Evolutionary conservation across 2,797 vertebrate genomes (phyloP).

Genomic region (Bradypodion pumilum): DNA sequence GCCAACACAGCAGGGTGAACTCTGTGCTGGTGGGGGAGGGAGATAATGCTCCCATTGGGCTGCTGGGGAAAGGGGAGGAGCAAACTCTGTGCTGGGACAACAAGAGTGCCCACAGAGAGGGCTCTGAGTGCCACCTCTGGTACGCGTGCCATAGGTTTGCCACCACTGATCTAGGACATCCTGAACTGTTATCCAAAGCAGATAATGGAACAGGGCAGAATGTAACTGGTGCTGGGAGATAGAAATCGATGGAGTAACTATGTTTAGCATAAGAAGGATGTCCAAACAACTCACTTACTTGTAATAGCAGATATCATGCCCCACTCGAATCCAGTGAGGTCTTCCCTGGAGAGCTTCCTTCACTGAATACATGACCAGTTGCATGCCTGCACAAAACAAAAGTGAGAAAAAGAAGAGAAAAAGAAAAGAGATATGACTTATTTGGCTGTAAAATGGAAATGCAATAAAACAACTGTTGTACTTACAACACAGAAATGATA

Average conservation of each 20-base stretch:
- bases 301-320: constrained; percentile 91
- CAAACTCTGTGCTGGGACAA: too few species aligned
- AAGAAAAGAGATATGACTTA: background rate
- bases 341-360: constrained; percentile 87
- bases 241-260: background rate
- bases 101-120: too few species aligned
- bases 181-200: too few species aligned
- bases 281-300: constrained; percentile 77
- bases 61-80: too few species aligned
- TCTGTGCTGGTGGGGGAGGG: too few species aligned
- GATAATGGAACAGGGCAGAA: too few species aligned
- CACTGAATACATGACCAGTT: constrained; percentile 88
- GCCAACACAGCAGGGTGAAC: too few species aligned
- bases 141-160: too few species aligned
- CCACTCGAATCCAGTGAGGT: constrained; percentile 85
- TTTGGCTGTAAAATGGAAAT: background rate
- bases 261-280: background rate
- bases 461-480: background rate
- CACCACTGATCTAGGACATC: too few species aligned
- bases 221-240: background rate
- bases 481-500: background rate
- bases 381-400: constrained; percentile 83
- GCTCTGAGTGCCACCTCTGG: too few species aligned
- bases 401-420: background rate
- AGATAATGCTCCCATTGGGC: too few species aligned